phyloP scores from a whole-genome alignment of 2,888 invertebrate species.

The Cheilosia pagana region DNA sequence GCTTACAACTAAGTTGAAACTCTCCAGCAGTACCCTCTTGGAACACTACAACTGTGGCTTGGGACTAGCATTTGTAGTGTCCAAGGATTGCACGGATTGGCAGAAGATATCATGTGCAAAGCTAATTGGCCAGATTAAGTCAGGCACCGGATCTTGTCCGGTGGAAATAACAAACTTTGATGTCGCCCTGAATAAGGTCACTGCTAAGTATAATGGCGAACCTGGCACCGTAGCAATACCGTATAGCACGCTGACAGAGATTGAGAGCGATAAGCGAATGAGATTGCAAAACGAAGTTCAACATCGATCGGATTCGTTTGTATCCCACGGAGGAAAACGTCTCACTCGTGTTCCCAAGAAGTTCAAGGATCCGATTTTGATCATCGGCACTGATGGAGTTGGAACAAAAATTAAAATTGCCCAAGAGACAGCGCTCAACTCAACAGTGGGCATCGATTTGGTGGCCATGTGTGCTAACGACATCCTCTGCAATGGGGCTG shows the following conservation, averaged over 20 bases:
- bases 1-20: slow-evolving; percentile 90
- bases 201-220: slow-evolving; percentile 79
- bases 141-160: neutral
- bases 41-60: slow-evolving; percentile 98
- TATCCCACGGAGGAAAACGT: slow-evolving; percentile 79
- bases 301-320: slow-evolving; percentile 78
- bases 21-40: slow-evolving; percentile 92
- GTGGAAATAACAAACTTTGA: slow-evolving; percentile 88
- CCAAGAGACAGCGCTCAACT: slow-evolving; percentile 89
- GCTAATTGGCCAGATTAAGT: slow-evolving; percentile 84
- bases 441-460: slow-evolving; percentile 95
- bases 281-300: slow-evolving; percentile 40
- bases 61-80: slow-evolving; percentile 92
- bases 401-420: slow-evolving; percentile 98
- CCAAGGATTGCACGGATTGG: slow-evolving; percentile 84
- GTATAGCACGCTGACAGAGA: neutral
- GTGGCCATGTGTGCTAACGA: slow-evolving; percentile 99
- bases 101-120: slow-evolving; percentile 83
- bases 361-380: slow-evolving; percentile 91
- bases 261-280: slow-evolving; percentile 16
- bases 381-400: slow-evolving; percentile 98
- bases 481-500: slow-evolving; percentile 97
- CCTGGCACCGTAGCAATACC: neutral
- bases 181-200: slow-evolving; percentile 85
- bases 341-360: slow-evolving; percentile 81